These are phyloP conservation scores for Busseola fusca DNA, from an alignment of 2,888 invertebrate species.

Conservation along the genomic window DNA sequence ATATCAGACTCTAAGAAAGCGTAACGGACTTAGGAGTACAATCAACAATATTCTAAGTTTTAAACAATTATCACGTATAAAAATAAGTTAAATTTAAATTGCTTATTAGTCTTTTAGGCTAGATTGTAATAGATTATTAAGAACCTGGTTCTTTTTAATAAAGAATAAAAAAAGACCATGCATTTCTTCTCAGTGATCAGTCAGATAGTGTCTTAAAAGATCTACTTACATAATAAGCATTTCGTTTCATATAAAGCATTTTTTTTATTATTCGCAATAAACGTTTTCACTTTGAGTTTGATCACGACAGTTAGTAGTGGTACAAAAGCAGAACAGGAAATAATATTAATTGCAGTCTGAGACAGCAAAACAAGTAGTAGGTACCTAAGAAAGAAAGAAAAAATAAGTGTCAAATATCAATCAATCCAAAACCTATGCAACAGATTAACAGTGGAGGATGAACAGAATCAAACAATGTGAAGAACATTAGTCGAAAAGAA, in stretches of 20 bases:
- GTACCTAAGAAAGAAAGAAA: no score
- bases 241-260: neutral
- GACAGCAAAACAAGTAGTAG: neutral
- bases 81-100: no score
- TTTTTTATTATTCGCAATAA: no score
- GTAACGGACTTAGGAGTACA: no score
- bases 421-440: constrained; percentile 18
- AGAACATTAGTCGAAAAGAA: constrained; percentile 7
- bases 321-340: neutral
- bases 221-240: neutral
- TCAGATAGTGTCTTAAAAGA: neutral
- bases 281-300: no score
- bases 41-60: no score
- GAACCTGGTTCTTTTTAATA: no score
- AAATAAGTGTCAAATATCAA: neutral
- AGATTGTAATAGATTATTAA: no score
- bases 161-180: neutral
- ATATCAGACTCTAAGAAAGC: no score
- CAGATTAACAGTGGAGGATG: constrained; percentile 1
- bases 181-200: neutral
- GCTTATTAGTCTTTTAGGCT: no score
- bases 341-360: neutral
- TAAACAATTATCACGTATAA: no score
- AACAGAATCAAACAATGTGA: neutral
- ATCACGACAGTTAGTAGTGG: no score